A percentile compares a stretch with the other conserved stretches of the same genome.
These are phyloP conservation scores for Coptodon bakossiorum DNA, from an alignment of 2,113 vertebrate species.

Conservation along the genomic window DNA sequence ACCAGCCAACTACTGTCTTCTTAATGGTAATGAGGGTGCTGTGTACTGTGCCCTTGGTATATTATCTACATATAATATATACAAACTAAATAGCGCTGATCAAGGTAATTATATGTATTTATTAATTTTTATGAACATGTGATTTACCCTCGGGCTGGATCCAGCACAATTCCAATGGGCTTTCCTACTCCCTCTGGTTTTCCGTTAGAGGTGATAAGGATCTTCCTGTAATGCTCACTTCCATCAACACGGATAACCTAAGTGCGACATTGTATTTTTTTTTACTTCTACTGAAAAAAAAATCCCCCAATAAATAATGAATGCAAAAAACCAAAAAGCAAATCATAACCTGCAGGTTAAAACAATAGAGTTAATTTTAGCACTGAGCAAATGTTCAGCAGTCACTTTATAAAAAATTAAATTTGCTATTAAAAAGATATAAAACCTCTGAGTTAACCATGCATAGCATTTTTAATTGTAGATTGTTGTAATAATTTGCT, in stretches of 20 bases:
- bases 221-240: conserved; percentile 62
- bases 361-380: not conserved
- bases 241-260: conserved; percentile 73
- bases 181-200: conserved; percentile 66
- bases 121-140: not conserved
- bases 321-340: not conserved
- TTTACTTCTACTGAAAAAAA: not conserved
- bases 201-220: conserved; percentile 63
- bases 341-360: not conserved
- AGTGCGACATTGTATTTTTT: not conserved
- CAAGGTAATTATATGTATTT: not conserved
- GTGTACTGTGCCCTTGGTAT: not conserved
- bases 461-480: not conserved
- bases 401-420: too few species aligned
- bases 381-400: not conserved
- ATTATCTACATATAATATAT: not conserved
- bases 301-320: not conserved
- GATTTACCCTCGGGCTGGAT: conserved; percentile 67
- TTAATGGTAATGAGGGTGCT: not conserved
- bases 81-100: not conserved
- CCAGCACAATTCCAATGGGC: conserved; percentile 64
- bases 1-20: not conserved
- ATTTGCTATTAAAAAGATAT: not conserved
- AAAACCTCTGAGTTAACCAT: not conserved
- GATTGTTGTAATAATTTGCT: not conserved